A percentile compares a stretch with the other conserved stretches of the same genome.
These are phyloP conservation scores for Acrocephalus kingi DNA, from an alignment of 2,113 vertebrate species.

Conservation along the genomic window DNA sequence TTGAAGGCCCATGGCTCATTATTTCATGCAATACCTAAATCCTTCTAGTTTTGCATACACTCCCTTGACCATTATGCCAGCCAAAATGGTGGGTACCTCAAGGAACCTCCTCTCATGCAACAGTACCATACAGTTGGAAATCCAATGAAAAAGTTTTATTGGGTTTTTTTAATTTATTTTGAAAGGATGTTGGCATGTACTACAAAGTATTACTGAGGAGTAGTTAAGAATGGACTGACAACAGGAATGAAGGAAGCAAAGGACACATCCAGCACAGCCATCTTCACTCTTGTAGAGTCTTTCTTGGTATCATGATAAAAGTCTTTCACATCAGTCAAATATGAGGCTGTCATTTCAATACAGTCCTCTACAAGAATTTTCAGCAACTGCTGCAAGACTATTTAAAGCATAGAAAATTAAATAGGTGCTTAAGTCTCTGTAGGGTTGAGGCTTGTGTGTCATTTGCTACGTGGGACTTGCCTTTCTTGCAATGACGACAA, in stretches of 20 bases:
- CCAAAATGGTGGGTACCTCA: background rate
- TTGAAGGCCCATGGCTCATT: background rate
- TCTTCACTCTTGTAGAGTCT: background rate
- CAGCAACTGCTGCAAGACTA: background rate
- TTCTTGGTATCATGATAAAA: background rate
- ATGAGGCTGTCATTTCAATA: background rate
- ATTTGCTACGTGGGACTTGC: background rate
- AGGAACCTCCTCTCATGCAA: background rate
- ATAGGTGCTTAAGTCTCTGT: background rate
- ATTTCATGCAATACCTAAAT: background rate
- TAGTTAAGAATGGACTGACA: background rate
- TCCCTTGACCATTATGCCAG: background rate
- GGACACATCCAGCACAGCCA: background rate
- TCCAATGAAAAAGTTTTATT: background rate
- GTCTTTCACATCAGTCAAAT: background rate
- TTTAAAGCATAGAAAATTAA: background rate
- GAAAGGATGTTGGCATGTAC: background rate
- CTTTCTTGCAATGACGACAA: background rate
- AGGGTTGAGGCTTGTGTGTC: background rate
- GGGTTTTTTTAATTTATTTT: background rate
- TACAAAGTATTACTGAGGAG: background rate
- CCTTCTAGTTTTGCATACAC: background rate
- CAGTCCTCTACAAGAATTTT: background rate
- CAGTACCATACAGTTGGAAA: background rate
- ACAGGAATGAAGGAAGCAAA: background rate